A percentile compares a stretch with the other conserved stretches of the same genome.
Evolutionary conservation across 2,888 invertebrate genomes (phyloP).

Genomic region (Melikaiella ostensackeni): DNA sequence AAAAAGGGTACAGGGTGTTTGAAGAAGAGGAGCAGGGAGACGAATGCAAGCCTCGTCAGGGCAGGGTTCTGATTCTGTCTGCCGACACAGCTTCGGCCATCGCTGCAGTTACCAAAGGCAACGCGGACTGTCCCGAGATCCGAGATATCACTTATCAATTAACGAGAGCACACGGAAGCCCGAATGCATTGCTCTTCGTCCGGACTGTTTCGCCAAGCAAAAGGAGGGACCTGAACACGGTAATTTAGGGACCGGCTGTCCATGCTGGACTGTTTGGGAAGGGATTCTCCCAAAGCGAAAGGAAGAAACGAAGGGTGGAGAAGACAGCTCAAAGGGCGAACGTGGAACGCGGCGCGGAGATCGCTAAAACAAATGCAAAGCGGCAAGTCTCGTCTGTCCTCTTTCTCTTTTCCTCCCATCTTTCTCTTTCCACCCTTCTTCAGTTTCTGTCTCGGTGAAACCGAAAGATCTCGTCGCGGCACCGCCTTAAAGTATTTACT

Average conservation of each 20-base stretch:
- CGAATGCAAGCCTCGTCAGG: not conserved
- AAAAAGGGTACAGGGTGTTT: slow-evolving; percentile 48
- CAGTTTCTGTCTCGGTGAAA: slow-evolving; percentile 16
- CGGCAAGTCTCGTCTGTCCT: slow-evolving; percentile 52
- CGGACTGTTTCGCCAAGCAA: slow-evolving; percentile 54
- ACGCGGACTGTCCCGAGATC: slow-evolving; percentile 60
- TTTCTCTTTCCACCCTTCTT: slow-evolving; percentile 18
- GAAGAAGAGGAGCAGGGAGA: slow-evolving; percentile 52
- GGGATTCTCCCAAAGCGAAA: slow-evolving; percentile 48
- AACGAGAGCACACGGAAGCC: slow-evolving; percentile 69
- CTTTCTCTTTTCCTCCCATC: slow-evolving; percentile 43
- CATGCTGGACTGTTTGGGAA: slow-evolving; percentile 49
- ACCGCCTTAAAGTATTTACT: slow-evolving; percentile 72
- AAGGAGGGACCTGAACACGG: slow-evolving; percentile 58
- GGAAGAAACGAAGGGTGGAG: slow-evolving; percentile 57
- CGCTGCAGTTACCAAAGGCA: slow-evolving; percentile 41
- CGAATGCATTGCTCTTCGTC: slow-evolving; percentile 65
- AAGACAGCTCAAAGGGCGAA: slow-evolving; percentile 71
- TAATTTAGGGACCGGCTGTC: slow-evolving; percentile 74
- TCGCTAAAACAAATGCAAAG: slow-evolving; percentile 75
- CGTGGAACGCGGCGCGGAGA: slow-evolving; percentile 58
- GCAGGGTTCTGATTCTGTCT: slow-evolving; percentile 13
- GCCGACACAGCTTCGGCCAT: slow-evolving; percentile 16
- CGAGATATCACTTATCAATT: slow-evolving; percentile 74
- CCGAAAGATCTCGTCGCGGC: slow-evolving; percentile 55